A percentile compares a stretch with the other conserved stretches of the same genome.
These are phyloP conservation scores for Synanceia verrucosa DNA, from an alignment of 2,797 vertebrate genomes.

Conservation along the genomic window DNA sequence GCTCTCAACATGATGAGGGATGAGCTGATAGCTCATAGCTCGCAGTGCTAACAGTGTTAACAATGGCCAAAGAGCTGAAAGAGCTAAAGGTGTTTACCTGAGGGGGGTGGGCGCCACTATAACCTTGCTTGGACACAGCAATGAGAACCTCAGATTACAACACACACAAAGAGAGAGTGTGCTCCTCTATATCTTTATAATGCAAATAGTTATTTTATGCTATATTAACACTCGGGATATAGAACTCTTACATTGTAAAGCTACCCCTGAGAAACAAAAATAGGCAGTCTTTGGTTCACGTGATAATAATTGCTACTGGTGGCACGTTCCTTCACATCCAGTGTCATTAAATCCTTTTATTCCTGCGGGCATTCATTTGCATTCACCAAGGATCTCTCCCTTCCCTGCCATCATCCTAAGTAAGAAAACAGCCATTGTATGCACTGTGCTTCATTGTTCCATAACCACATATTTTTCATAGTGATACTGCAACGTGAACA, in stretches of 20 bases:
- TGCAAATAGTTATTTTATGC: too few relatives aligned
- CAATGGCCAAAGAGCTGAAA: too few relatives aligned
- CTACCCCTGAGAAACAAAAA: neutral
- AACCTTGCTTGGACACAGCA: too few relatives aligned
- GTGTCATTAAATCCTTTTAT: constrained; percentile 10
- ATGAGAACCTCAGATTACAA: too few relatives aligned
- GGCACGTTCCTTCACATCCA: neutral
- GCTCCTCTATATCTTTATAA: too few relatives aligned
- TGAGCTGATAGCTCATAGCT: too few relatives aligned
- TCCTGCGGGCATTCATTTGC: constrained; percentile 9
- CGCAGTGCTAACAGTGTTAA: too few relatives aligned
- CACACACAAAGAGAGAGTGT: too few relatives aligned
- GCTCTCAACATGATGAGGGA: too few relatives aligned
- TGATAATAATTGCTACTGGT: neutral
- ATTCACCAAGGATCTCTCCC: constrained; percentile 15
- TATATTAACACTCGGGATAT: too few relatives aligned
- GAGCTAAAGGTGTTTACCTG: too few relatives aligned
- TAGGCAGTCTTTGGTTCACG: neutral
- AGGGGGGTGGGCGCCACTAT: too few relatives aligned
- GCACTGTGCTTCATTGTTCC: constrained; percentile 26
- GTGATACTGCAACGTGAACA: constrained; percentile 34
- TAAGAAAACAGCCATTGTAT: constrained; percentile 19
- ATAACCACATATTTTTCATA: constrained; percentile 32
- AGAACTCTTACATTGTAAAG: neutral
- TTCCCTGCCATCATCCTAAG: neutral